phyloP scores from a whole-genome alignment of 2,113 vertebrate species.

The Empidonax traillii region DNA sequence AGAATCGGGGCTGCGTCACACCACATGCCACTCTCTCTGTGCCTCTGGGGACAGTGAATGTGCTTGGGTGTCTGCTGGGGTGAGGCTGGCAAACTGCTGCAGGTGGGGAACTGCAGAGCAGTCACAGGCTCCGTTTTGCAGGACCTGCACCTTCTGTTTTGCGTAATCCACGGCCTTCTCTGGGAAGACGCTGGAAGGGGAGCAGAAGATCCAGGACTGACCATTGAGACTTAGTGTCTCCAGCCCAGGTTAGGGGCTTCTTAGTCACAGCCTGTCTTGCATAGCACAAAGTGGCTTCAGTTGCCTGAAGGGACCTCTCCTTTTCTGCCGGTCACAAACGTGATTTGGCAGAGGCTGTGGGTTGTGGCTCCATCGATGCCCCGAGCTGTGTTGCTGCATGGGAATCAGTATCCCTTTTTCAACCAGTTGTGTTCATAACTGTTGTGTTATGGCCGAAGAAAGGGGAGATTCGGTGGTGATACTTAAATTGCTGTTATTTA shows the following conservation, averaged over 20 bases:
- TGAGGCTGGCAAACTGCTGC: background rate
- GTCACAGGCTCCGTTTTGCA: background rate
- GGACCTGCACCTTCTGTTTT: background rate
- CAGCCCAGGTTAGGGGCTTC: background rate
- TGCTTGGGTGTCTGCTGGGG: background rate
- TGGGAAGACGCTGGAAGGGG: background rate
- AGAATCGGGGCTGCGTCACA: background rate
- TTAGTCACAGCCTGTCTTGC: background rate
- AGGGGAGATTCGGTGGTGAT: background rate
- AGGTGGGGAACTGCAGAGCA: background rate
- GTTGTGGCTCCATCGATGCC: background rate
- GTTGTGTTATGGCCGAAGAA: background rate
- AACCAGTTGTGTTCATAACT: background rate
- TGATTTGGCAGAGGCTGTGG: background rate
- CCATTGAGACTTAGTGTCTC: background rate
- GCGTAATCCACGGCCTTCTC: rapidly evolving
- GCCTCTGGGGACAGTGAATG: background rate
- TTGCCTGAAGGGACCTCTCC: background rate
- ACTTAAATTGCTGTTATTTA: background rate
- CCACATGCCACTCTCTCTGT: rapidly evolving
- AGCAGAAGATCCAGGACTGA: background rate
- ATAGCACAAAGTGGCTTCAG: background rate
- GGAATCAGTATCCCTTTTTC: background rate
- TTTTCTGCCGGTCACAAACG: background rate
- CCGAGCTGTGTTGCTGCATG: background rate